phyloP scores from a whole-genome alignment of 2,888 invertebrate genomes.

The Lepidochrysops patricia region DNA sequence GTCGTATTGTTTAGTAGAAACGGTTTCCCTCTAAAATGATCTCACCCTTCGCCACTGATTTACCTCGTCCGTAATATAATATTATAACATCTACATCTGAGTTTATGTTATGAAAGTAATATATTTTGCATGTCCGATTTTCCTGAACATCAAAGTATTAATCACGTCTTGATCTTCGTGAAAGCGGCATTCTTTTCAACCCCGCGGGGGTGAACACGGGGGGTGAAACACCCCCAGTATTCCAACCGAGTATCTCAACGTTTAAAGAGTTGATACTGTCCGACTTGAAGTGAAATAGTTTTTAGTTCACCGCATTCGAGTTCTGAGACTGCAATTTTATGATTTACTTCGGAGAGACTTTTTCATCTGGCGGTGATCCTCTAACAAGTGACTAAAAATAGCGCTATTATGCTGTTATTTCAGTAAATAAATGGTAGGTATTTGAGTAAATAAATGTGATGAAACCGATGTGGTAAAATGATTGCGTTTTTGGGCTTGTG shows the following conservation, averaged over 20 bases:
- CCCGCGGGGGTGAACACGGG: background rate
- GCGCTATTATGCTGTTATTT: too few species aligned
- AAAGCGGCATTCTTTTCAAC: background rate
- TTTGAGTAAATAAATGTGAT: too few species aligned
- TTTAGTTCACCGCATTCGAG: background rate
- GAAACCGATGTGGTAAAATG: too few species aligned
- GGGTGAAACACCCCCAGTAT: background rate
- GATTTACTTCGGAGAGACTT: background rate
- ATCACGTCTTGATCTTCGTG: background rate
- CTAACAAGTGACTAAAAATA: too few species aligned
- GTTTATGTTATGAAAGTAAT: too few species aligned
- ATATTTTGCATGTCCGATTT: background rate
- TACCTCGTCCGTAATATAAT: too few species aligned
- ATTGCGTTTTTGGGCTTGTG: too few species aligned
- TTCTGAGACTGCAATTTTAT: background rate
- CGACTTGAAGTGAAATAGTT: background rate
- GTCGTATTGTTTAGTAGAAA: too few species aligned
- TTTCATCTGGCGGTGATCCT: background rate
- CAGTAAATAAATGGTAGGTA: too few species aligned
- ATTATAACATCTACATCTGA: too few species aligned
- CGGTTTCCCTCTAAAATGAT: too few species aligned
- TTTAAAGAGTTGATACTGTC: background rate
- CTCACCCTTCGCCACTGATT: too few species aligned
- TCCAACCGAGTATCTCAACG: background rate
- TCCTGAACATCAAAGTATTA: background rate